Evolutionary conservation across 1,140 invertebrate genomes (phyloP).

Genomic region (Drosophila melanica): DNA sequence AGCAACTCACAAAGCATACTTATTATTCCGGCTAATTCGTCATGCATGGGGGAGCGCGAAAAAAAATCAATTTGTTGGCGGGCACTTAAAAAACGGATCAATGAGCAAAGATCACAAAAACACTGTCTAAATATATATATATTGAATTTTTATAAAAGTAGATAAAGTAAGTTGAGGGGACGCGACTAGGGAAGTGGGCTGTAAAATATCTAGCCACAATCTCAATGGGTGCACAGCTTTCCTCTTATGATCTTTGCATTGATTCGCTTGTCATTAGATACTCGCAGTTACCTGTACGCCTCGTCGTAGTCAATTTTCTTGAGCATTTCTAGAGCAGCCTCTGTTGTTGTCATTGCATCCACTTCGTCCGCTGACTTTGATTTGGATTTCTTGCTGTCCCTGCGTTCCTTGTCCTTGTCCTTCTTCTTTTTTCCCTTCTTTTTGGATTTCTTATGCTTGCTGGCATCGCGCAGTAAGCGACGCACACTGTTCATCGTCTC

Average conservation of each 20-base stretch:
- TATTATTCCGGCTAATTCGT: slow-evolving; percentile 44
- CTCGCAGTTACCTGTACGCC: slow-evolving; percentile 86
- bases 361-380: slow-evolving; percentile 83
- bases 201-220: too few species aligned
- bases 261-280: slow-evolving; percentile 10
- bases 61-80: slow-evolving; percentile 17
- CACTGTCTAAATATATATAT: neutral
- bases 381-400: slow-evolving; percentile 87
- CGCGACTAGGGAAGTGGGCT: too few species aligned
- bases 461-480: slow-evolving; percentile 91
- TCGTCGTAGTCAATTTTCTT: slow-evolving; percentile 87
- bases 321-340: slow-evolving; percentile 56
- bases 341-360: slow-evolving; percentile 9
- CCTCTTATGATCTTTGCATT: slow-evolving; percentile 4
- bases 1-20: slow-evolving; percentile 37
- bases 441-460: slow-evolving; percentile 91
- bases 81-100: neutral
- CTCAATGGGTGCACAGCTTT: too few species aligned
- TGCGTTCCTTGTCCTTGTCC: slow-evolving; percentile 85
- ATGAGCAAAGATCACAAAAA: slow-evolving; percentile 14
- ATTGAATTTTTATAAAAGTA: too few species aligned
- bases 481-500: slow-evolving; percentile 93
- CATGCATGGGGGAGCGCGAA: slow-evolving; percentile 30
- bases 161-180: too few species aligned
- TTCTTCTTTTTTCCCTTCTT: slow-evolving; percentile 87